phyloP scores from a whole-genome alignment of 2,888 invertebrate genomes.

The Ashinkailepas kermadecensis region DNA sequence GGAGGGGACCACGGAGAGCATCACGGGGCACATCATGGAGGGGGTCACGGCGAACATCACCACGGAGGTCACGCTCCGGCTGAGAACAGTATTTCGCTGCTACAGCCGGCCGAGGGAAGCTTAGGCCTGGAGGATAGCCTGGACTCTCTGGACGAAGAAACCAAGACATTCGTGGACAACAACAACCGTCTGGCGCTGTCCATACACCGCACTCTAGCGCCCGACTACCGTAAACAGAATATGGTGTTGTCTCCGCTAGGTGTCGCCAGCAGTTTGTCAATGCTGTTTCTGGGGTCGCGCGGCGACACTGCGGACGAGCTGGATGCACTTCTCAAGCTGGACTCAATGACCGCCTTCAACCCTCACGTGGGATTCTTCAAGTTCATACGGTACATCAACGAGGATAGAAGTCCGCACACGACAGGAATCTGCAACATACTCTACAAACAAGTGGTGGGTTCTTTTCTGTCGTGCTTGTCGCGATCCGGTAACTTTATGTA shows the following conservation, averaged over 20 bases:
- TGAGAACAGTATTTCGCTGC: background rate
- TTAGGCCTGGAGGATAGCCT: constrained; percentile 8
- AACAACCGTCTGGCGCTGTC: constrained; percentile 17
- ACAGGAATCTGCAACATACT: background rate
- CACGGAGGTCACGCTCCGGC: background rate
- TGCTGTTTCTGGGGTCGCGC: constrained; percentile 47
- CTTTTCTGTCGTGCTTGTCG: no score
- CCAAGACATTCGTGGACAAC: background rate
- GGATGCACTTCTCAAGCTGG: constrained; percentile 74
- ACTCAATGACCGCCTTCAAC: constrained; percentile 83
- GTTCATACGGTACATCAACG: constrained; percentile 8
- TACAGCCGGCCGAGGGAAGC: background rate
- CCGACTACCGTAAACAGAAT: constrained; percentile 38
- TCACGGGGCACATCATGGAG: background rate
- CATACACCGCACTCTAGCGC: constrained; percentile 30
- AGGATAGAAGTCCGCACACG: background rate
- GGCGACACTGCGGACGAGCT: constrained; percentile 72
- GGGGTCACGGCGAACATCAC: background rate
- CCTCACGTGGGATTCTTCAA: constrained; percentile 57
- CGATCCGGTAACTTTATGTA: no score
- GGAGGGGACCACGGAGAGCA: background rate
- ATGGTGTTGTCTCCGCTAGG: constrained; percentile 48
- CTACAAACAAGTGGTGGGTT: background rate
- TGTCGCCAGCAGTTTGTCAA: constrained; percentile 44
- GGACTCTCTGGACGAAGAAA: background rate